These are phyloP conservation scores for Falcaria lacertinaria DNA, from an alignment of 2,888 invertebrate species.

Conservation along the genomic window DNA sequence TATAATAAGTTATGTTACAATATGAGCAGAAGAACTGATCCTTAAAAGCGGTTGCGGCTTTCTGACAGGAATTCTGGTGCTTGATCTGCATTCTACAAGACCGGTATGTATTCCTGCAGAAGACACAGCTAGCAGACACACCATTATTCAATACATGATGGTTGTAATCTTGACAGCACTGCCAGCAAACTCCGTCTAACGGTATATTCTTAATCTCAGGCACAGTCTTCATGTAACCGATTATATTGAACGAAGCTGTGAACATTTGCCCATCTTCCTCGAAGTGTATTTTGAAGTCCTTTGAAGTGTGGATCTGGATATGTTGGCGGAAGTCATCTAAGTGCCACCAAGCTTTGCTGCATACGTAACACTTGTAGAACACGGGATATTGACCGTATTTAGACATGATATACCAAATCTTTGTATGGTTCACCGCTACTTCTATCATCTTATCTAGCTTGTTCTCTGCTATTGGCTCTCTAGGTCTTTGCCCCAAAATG, in stretches of 20 bases:
- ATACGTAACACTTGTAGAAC: constrained; percentile 50
- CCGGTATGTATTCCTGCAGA: constrained; percentile 16
- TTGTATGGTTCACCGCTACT: constrained; percentile 22
- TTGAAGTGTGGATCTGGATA: constrained; percentile 10
- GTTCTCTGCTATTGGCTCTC: neutral
- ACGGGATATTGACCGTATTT: constrained; percentile 23
- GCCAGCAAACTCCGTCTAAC: constrained; percentile 27
- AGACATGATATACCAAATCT: constrained; percentile 13
- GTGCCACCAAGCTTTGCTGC: constrained; percentile 44
- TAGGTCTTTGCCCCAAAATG: neutral
- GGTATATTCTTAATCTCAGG: constrained; percentile 3
- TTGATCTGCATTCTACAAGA: constrained; percentile 19
- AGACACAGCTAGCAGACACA: constrained; percentile 16
- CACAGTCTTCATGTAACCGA: constrained; percentile 10
- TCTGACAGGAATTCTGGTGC: constrained; percentile 3
- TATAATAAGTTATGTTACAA: constrained; percentile 4
- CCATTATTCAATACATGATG: constrained; percentile 1
- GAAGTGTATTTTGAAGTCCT: constrained; percentile 5
- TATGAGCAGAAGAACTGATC: neutral
- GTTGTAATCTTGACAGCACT: constrained; percentile 26
- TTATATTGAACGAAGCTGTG: constrained; percentile 11
- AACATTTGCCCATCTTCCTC: constrained; percentile 21
- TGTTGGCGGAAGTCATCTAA: constrained; percentile 36
- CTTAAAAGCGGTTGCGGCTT: neutral
- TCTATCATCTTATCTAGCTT: constrained; percentile 18